These are phyloP conservation scores for Phania funesta DNA, from an alignment of 2,888 invertebrate genomes.

Conservation along the genomic window DNA sequence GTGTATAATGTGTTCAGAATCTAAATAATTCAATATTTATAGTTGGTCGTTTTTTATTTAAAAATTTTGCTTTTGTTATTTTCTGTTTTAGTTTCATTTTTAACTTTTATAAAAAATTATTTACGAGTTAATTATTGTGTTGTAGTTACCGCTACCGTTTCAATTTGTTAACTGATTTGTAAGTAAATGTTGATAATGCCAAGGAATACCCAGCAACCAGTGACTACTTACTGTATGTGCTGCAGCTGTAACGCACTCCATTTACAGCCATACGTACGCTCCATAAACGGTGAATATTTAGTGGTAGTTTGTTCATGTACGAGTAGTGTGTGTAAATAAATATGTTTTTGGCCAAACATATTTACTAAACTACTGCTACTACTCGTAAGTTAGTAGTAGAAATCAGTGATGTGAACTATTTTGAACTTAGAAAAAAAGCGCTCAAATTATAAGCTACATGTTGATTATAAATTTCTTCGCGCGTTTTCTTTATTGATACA, in stretches of 20 bases:
- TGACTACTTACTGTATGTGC: slow-evolving; percentile 25
- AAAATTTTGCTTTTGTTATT: neutral
- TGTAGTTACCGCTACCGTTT: slow-evolving; percentile 62
- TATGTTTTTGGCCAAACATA: slow-evolving; percentile 45
- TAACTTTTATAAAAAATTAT: neutral
- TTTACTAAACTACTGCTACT: slow-evolving; percentile 5
- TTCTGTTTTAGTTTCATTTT: slow-evolving; percentile 19
- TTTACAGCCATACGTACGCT: slow-evolving; percentile 20
- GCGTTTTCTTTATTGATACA: no score
- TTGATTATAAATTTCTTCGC: no score
- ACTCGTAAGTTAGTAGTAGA: neutral
- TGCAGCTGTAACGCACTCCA: slow-evolving; percentile 50
- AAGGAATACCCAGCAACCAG: slow-evolving; percentile 61
- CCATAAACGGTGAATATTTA: slow-evolving; percentile 30
- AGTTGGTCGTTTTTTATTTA: no score
- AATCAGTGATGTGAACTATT: slow-evolving; percentile 24
- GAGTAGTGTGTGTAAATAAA: slow-evolving; percentile 8
- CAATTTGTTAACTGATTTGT: slow-evolving; percentile 62
- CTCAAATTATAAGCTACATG: no score
- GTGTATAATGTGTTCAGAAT: no score
- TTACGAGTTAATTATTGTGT: slow-evolving; percentile 24
- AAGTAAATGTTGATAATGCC: slow-evolving; percentile 55
- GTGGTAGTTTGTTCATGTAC: slow-evolving; percentile 28
- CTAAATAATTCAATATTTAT: no score
- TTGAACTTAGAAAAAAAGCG: neutral